Conservation (phyloP, 2,888 invertebrate genomes). For the Hypena proboscidalis region DNA sequence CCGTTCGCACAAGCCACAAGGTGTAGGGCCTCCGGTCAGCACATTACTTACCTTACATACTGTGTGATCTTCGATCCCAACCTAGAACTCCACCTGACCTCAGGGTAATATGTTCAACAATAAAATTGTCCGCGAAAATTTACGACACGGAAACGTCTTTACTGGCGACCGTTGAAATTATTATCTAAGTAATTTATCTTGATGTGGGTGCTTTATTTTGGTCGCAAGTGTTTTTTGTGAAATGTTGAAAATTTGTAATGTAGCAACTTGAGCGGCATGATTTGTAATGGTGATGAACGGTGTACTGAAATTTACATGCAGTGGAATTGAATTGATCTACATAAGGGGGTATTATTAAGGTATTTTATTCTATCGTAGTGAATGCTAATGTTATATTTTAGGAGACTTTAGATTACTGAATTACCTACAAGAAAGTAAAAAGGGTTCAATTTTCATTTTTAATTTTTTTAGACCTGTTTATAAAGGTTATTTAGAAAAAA, state of each 20-base stretch:
- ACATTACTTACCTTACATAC: conserved; percentile 52
- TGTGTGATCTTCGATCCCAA: conserved; percentile 50
- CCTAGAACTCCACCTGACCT: conserved; percentile 45
- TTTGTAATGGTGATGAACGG: too few relatives aligned
- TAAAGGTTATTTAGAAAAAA: too few relatives aligned
- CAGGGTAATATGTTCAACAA: conserved; percentile 39
- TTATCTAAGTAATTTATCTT: neutral
- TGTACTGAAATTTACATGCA: too few relatives aligned
- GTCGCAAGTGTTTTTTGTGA: conserved; percentile 10
- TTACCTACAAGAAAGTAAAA: neutral
- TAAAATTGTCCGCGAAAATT: conserved; percentile 42
- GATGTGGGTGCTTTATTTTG: conserved; percentile 8
- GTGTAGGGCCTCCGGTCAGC: conserved; percentile 55
- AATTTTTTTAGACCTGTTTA: too few relatives aligned
- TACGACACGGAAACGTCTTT: conserved; percentile 15
- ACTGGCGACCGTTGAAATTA: neutral
- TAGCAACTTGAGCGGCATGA: too few relatives aligned
- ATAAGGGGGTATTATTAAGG: too few relatives aligned
- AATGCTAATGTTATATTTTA: too few relatives aligned
- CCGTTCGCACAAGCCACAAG: conserved; percentile 50
- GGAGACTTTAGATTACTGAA: neutral
- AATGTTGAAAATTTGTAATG: conserved; percentile 8
- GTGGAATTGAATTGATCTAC: too few relatives aligned
- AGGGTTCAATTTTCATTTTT: too few relatives aligned
- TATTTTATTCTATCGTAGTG: too few relatives aligned